phyloP scores from a whole-genome alignment of 2,888 invertebrate species.

The Brenthis ino region DNA sequence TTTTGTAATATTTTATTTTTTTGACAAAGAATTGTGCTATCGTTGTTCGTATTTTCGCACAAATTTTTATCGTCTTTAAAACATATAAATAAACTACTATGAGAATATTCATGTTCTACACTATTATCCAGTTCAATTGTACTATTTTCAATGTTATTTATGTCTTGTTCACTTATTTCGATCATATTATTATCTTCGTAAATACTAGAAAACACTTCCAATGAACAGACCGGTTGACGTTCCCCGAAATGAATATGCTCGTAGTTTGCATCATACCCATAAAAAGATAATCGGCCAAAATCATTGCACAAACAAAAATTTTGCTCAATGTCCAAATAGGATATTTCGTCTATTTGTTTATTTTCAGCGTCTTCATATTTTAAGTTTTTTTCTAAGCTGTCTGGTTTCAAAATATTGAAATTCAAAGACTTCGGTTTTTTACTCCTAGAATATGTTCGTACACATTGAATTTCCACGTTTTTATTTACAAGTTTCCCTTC shows the following conservation, averaged over 20 bases:
- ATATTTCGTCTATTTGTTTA: slow-evolving; percentile 28
- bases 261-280: slow-evolving; percentile 52
- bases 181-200: slow-evolving; percentile 47
- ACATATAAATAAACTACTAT: slow-evolving; percentile 10
- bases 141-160: not conserved
- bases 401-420: not conserved
- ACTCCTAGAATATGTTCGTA: slow-evolving; percentile 55
- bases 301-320: slow-evolving; percentile 65
- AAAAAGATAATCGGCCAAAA: slow-evolving; percentile 59
- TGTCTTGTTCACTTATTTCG: slow-evolving; percentile 9
- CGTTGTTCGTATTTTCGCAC: slow-evolving; percentile 9
- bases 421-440: slow-evolving; percentile 36
- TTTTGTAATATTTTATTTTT: not conserved
- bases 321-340: slow-evolving; percentile 23
- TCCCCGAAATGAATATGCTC: slow-evolving; percentile 67
- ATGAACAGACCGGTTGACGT: slow-evolving; percentile 44
- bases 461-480: slow-evolving; percentile 20
- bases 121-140: slow-evolving; percentile 4
- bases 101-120: not conserved
- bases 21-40: not conserved
- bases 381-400: slow-evolving; percentile 12
- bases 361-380: slow-evolving; percentile 34
- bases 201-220: slow-evolving; percentile 56
- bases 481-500: slow-evolving; percentile 22
- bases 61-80: slow-evolving; percentile 20